Base-by-base conservation (phyloP, 2,113 vertebrate species). In the Thryonomys swinderianus region DNA sequence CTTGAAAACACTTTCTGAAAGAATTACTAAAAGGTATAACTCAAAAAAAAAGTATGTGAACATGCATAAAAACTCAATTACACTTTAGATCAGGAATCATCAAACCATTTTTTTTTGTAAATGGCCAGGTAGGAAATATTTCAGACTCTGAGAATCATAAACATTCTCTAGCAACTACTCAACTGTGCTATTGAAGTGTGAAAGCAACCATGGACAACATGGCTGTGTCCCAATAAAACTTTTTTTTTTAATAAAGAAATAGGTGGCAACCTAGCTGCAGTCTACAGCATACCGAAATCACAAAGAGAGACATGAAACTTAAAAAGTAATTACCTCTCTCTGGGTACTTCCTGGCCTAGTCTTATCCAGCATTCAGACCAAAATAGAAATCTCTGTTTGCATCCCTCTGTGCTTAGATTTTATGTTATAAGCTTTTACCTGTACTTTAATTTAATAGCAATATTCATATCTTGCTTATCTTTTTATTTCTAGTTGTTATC, bases 401-500 rank as follows among this genome's bases (percentile, higher is more conserved):
- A 71, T 13, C 62, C 20, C 10, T 82, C 42, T 88, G 40, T 14
- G 14, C 64, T 83, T 81, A 84, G 61, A 64, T 34, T 61, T 85
- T 74, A 40, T 2, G 16, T 74, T 84, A 57, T 6, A 81, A 81
- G 3, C 17, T 69, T 55, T 25, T 37, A 17, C 20, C 34, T 18
- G 2, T 62, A 42, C 40, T 92, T 53, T 45, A 92, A 67, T 71
- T 82, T 66, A 82, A 3, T 12, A 85, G 8, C 7, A 37, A 55
- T 51, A 76, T 71, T 64, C 3, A 12, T 59, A 37, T 30, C 18
- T 66, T 42, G 17, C 53, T 73, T 30, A 14, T 27, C 18, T 87
- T 80, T 76, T 45, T 61, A 78, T 48, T 81, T 94, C 32, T 89
- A 83, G 57, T 34, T 42, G 1, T 92, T 83, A 79, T 91, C 62